Evolutionary conservation across 2,888 invertebrate genomes (phyloP).

Genomic region (Drosophila koepferae): DNA sequence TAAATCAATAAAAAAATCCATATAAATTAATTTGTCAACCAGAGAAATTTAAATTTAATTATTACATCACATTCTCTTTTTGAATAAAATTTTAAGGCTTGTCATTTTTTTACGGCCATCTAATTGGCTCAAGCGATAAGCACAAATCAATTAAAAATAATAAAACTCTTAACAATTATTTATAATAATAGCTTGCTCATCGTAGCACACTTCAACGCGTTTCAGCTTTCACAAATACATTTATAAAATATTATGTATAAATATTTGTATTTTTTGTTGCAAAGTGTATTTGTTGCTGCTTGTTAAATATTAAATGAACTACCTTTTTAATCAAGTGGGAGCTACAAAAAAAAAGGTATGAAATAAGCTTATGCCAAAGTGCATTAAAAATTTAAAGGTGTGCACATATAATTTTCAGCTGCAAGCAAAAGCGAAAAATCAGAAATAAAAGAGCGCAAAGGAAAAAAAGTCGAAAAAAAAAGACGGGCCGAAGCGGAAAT

Average conservation of each 20-base stretch:
- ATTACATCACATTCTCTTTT: too few species aligned
- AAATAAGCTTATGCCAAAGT: conserved; percentile 53
- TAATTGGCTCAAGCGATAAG: conserved; percentile 48
- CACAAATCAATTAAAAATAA: conserved; percentile 20
- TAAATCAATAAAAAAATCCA: too few species aligned
- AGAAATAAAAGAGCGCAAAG: background rate
- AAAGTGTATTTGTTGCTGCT: conserved; percentile 6
- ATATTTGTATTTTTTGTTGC: background rate
- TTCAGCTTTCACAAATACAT: background rate
- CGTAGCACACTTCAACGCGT: conserved; percentile 13
- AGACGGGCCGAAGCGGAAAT: conserved; percentile 12
- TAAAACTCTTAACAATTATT: conserved; percentile 16
- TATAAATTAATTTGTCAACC: background rate
- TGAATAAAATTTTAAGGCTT: conserved; percentile 1
- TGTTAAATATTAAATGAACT: conserved; percentile 50
- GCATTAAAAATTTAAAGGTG: conserved; percentile 67
- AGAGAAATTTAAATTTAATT: background rate
- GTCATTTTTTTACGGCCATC: background rate
- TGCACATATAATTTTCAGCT: conserved; percentile 64
- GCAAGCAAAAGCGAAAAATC: conserved; percentile 22
- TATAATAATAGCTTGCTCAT: conserved; percentile 20
- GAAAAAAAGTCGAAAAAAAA: conserved; percentile 12
- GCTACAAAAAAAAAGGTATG: conserved; percentile 26
- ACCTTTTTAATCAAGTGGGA: conserved; percentile 50
- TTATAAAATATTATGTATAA: background rate